A percentile compares a stretch with the other conserved stretches of the same genome.
Conservation (phyloP, 2,888 invertebrate genomes). For the Agrotis clavis region DNA sequence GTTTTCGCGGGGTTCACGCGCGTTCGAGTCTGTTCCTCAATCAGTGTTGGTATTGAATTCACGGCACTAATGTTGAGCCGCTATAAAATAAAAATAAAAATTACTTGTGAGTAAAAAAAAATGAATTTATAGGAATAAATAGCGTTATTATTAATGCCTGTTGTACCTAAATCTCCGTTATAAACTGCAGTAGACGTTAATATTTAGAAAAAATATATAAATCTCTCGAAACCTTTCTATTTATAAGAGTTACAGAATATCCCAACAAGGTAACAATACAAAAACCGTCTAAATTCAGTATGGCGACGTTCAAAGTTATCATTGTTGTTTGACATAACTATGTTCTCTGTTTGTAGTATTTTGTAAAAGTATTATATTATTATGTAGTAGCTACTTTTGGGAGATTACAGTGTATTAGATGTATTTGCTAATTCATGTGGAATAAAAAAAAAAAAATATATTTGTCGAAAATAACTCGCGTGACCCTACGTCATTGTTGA, state of each 20-base stretch:
- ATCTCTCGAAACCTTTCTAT: neutral
- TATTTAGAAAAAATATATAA: neutral
- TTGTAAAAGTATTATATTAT: conserved; percentile 37
- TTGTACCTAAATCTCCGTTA: no score
- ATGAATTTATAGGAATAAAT: no score
- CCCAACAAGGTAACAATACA: conserved; percentile 53
- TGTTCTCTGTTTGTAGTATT: conserved; percentile 34
- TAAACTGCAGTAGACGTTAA: no score
- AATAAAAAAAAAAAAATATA: neutral
- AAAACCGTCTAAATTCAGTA: conserved; percentile 51
- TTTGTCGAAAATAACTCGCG: neutral
- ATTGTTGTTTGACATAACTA: conserved; percentile 27
- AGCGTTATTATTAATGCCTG: no score
- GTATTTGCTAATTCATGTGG: conserved; percentile 2
- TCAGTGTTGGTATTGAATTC: no score
- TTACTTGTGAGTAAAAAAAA: no score
- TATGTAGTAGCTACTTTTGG: neutral
- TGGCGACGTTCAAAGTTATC: conserved; percentile 36
- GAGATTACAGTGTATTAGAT: conserved; percentile 33
- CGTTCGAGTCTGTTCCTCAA: no score
- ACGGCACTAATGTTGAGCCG: no score
- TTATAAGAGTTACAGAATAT: conserved; percentile 47
- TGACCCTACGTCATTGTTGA: neutral
- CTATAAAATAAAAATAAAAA: no score
- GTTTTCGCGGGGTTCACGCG: no score